A percentile compares a stretch with the other conserved stretches of the same genome.
Conservation (phyloP, 2,797 vertebrate genomes). For the Nannoperca australis region DNA sequence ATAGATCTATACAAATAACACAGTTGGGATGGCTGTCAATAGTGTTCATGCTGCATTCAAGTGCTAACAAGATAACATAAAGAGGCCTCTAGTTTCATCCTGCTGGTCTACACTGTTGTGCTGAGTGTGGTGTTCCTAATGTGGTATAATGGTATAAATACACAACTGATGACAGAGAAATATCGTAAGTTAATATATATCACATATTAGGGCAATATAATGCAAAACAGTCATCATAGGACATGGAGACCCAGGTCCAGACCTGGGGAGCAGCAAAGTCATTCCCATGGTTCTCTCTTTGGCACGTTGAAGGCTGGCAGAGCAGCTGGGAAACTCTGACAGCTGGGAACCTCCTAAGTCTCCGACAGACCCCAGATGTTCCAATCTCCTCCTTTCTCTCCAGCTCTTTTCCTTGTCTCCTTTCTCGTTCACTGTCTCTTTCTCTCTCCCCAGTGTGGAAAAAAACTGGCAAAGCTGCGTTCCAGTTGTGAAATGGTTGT, state of each 20-base stretch:
- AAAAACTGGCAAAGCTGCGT: constrained; percentile 55
- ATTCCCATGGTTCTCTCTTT: constrained; percentile 67
- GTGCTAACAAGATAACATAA: not conserved
- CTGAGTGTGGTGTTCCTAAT: not conserved
- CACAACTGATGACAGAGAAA: not conserved
- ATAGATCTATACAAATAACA: not conserved
- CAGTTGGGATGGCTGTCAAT: not conserved
- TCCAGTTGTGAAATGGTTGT: constrained; percentile 71
- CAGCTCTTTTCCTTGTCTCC: constrained; percentile 30
- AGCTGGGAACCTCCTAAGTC: constrained; percentile 79
- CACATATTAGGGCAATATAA: constrained; percentile 28
- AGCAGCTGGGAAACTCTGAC: constrained; percentile 80
- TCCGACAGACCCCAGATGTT: constrained; percentile 83
- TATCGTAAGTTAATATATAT: not conserved
- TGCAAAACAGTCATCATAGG: constrained; percentile 30
- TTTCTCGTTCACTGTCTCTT: constrained; percentile 41
- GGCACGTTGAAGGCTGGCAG: constrained; percentile 62
- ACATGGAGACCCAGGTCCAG: constrained; percentile 29
- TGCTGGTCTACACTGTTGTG: not conserved
- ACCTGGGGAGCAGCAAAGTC: constrained; percentile 48
- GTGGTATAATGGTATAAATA: not conserved
- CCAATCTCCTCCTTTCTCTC: constrained; percentile 22
- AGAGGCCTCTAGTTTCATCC: not conserved
- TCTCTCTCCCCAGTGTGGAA: constrained; percentile 48
- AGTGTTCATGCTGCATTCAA: not conserved